Base-by-base conservation (phyloP, 2,113 vertebrate genomes). In the Spheniscus mendiculus region DNA sequence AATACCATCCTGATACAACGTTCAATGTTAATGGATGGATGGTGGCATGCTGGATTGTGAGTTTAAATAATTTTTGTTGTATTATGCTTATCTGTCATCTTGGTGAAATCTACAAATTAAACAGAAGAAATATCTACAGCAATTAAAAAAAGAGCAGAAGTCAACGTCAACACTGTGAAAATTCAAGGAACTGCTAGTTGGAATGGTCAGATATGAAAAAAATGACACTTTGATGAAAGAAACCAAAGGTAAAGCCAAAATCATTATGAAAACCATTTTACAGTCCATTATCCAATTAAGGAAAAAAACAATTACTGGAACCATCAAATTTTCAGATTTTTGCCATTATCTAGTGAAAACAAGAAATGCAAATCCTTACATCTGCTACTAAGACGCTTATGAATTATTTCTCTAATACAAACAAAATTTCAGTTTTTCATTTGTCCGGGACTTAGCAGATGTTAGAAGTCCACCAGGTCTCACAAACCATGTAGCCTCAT, bases 21-120 rank as follows among this genome's bases (percentile, higher is more conserved):
- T 92, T 94, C 47, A 85, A 53, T 96, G 95, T 97, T 97, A 96
- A 87, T 97, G 94, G 80, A 90, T 97, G 96, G 95, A 94, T 96
- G 82, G 79, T 83, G 72, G 62, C 96, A 93, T 97, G 97, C 86
- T 83, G 91, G 40, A 89, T 15, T 95, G 93, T 91, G 95, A 94
- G 44, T 77, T 70, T 73, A 67, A 80, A 49, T 11, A 81, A 15
- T 22, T 61, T 83, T 83, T 74, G 42, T 38, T 77, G 29, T 49
- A 61, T 76, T 89, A 96, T 45, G 67, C 27, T 81, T 92, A 97
- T 84, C 29, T 90, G 30, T 85, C 36, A 87, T 34, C 29, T 90
- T 53, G 53, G 59, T 71, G 62, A 84, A 94, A 79, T 72, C 77
- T 87, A 95, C 25, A 85, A 86, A 66, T 47, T 66, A 82, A 87